phyloP scores from a whole-genome alignment of 2,888 invertebrate species.

The Polydesmus complanatus region DNA sequence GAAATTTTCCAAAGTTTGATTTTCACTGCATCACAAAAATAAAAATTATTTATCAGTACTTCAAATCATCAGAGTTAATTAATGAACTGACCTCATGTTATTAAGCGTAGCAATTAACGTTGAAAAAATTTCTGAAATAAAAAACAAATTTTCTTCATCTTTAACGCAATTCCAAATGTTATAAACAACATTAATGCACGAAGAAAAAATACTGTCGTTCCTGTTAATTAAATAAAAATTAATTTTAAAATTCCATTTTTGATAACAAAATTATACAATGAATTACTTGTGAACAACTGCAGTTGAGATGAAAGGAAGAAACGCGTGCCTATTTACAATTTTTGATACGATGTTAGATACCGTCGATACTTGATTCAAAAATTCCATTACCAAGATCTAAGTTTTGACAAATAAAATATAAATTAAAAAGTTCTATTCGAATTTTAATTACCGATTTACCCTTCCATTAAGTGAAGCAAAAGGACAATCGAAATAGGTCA shows the following conservation, averaged over 20 bases:
- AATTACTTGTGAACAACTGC: background rate
- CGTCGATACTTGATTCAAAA: background rate
- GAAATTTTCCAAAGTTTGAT: too few species aligned
- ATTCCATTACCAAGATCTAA: background rate
- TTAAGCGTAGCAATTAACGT: too few species aligned
- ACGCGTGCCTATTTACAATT: background rate
- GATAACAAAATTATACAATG: background rate
- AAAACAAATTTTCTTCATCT: background rate
- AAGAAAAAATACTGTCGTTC: background rate
- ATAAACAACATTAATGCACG: background rate
- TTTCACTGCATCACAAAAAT: too few species aligned
- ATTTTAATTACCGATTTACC: background rate
- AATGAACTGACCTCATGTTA: too few species aligned
- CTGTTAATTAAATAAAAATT: background rate
- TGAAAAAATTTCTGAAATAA: too few species aligned
- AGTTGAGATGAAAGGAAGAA: background rate
- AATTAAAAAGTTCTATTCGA: background rate
- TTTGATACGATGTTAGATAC: background rate
- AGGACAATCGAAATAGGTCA: background rate
- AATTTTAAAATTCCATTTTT: background rate
- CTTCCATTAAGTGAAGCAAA: background rate
- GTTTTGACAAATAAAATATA: background rate
- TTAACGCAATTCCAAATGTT: background rate
- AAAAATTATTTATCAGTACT: too few species aligned
- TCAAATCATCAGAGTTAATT: too few species aligned